A percentile compares a stretch with the other conserved stretches of the same genome.
These are phyloP conservation scores for Dascillus cervinus DNA, from an alignment of 2,888 invertebrate genomes.

Conservation along the genomic window DNA sequence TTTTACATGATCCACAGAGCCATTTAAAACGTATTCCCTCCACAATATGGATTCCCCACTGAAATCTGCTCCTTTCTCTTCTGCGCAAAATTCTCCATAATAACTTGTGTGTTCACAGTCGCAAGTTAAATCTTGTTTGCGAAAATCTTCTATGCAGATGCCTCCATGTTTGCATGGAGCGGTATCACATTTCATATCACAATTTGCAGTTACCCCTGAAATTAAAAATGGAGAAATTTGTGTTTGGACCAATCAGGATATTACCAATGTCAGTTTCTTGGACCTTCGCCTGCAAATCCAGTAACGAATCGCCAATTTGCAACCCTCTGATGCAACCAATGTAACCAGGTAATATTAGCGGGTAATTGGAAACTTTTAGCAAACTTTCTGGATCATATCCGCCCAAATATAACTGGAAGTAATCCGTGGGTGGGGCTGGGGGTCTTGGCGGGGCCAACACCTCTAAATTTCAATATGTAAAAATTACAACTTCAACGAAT, in stretches of 20 bases:
- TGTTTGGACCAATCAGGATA: too few relatives aligned
- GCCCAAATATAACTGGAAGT: constrained; percentile 82
- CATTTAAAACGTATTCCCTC: constrained; percentile 65
- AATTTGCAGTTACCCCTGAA: constrained; percentile 68
- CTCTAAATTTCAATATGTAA: constrained; percentile 48
- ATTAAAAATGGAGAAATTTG: constrained; percentile 1
- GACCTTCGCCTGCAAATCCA: constrained; percentile 69
- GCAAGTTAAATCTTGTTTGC: constrained; percentile 76
- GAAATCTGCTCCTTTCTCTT: constrained; percentile 86
- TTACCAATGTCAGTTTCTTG: constrained; percentile 40
- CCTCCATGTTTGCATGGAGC: constrained; percentile 84
- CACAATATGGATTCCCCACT: constrained; percentile 79
- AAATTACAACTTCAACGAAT: constrained; percentile 6
- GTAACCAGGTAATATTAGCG: constrained; percentile 58
- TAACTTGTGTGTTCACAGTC: constrained; percentile 86
- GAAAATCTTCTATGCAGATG: constrained; percentile 82
- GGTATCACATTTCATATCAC: constrained; percentile 83
- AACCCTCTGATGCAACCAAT: constrained; percentile 83
- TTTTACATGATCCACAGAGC: constrained; percentile 68
- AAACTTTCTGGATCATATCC: constrained; percentile 74
- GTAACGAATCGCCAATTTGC: constrained; percentile 72
- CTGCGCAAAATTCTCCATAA: constrained; percentile 79
- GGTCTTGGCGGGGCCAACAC: constrained; percentile 82
- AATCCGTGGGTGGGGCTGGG: constrained; percentile 81
- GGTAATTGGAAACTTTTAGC: constrained; percentile 49